Conservation (phyloP, 2,113 vertebrate species). For the Chlorodrepanis virens region DNA sequence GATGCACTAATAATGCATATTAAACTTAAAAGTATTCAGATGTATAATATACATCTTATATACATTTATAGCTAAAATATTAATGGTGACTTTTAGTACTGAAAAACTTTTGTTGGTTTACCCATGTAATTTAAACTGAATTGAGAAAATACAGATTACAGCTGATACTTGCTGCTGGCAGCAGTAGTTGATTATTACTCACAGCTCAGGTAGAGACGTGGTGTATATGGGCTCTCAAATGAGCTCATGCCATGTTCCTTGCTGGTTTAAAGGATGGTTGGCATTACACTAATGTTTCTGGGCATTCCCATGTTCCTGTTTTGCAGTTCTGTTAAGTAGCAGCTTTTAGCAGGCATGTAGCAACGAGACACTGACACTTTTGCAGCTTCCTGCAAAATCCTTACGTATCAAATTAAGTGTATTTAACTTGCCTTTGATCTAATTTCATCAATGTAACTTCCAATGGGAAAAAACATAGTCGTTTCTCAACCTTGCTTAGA, state of each 20-base stretch:
- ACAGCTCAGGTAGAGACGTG: not conserved
- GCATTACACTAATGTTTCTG: not conserved
- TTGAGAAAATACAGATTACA: not conserved
- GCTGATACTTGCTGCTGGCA: not conserved
- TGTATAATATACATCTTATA: not conserved
- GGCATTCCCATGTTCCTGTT: not conserved
- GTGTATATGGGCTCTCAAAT: not conserved
- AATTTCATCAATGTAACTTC: not conserved
- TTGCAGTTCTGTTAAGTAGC: not conserved
- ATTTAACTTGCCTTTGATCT: not conserved
- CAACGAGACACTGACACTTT: not conserved
- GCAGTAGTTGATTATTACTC: not conserved
- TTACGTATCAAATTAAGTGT: not conserved
- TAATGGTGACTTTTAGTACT: not conserved
- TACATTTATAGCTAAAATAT: not conserved
- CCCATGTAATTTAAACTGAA: not conserved
- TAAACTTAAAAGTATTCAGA: not conserved
- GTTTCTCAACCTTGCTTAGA: not conserved
- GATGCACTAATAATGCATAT: not conserved
- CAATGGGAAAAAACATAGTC: not conserved
- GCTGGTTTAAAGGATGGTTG: not conserved
- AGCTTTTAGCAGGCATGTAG: not conserved
- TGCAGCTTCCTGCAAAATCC: not conserved
- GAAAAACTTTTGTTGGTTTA: not conserved
- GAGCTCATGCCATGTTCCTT: not conserved